Evolutionary conservation across 2,113 vertebrate species (phyloP).

Genomic region (Passerina amoena): DNA sequence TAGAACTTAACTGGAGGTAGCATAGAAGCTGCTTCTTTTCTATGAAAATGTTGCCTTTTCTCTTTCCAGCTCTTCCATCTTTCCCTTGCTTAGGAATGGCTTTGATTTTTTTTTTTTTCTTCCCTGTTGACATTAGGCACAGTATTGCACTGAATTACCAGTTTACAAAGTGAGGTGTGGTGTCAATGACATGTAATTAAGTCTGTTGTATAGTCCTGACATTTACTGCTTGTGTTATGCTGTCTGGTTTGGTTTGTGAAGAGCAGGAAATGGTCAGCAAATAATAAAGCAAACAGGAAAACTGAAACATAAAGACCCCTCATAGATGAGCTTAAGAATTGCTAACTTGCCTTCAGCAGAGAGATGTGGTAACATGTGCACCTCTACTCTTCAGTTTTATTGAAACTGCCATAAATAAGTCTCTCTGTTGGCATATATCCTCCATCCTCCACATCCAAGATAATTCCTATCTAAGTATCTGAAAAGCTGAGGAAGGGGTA

Average conservation of each 20-base stretch:
- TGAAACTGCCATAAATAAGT: neutral
- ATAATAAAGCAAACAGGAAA: neutral
- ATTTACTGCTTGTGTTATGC: neutral
- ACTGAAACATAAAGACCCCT: neutral
- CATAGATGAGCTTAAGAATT: neutral
- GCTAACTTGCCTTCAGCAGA: neutral
- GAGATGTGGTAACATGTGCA: neutral
- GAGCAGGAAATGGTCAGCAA: slow-evolving; percentile 3
- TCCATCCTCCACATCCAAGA: neutral
- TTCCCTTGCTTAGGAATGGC: neutral
- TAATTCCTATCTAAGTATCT: neutral
- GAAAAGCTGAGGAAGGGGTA: neutral
- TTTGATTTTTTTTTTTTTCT: neutral
- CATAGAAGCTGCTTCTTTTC: neutral
- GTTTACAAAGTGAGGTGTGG: neutral
- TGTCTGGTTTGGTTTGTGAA: neutral
- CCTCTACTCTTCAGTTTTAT: neutral
- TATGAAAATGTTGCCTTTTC: neutral
- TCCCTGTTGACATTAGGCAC: neutral
- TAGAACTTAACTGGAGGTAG: neutral
- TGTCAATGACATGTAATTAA: neutral
- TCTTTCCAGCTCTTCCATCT: neutral
- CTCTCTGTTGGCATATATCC: neutral
- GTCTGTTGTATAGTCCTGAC: neutral
- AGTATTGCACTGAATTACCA: neutral